Evolutionary conservation across 2,113 vertebrate genomes (phyloP).

Genomic region (Microtus richardsoni): DNA sequence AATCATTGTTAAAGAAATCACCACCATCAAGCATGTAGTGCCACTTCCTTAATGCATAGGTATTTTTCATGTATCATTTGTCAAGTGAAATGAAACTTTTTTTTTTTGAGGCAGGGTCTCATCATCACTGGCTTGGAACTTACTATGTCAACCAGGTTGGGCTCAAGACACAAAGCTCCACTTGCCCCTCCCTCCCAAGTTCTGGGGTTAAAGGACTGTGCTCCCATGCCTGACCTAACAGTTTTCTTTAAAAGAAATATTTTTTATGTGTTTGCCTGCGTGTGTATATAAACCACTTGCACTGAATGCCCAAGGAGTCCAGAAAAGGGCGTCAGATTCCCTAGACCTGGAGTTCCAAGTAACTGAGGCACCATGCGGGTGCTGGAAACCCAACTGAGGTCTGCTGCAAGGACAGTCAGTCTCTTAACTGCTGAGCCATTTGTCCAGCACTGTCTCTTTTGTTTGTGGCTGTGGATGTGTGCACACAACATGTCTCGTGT

Average conservation of each 20-base stretch:
- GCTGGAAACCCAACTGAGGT: background rate
- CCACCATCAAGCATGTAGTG: background rate
- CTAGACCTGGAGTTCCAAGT: background rate
- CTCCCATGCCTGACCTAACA: background rate
- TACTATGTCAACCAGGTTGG: background rate
- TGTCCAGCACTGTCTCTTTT: background rate
- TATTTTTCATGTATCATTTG: background rate
- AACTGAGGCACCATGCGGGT: background rate
- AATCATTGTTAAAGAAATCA: conserved; percentile 26
- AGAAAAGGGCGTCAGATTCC: background rate
- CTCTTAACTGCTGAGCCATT: background rate
- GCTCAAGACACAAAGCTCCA: background rate
- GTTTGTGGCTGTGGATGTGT: background rate
- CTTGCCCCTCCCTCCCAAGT: background rate
- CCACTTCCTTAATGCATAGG: background rate
- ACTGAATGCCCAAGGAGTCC: background rate
- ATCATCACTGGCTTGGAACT: no score
- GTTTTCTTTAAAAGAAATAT: background rate
- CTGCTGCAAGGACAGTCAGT: background rate
- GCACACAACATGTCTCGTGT: background rate
- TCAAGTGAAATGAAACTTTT: background rate
- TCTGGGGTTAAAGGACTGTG: background rate
- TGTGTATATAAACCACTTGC: background rate
- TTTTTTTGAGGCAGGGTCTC: background rate
- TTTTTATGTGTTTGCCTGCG: background rate